A percentile compares a stretch with the other conserved stretches of the same genome.
Evolutionary conservation across 2,113 vertebrate species (phyloP).

Genomic region (Acrocephalus arundinaceus): DNA sequence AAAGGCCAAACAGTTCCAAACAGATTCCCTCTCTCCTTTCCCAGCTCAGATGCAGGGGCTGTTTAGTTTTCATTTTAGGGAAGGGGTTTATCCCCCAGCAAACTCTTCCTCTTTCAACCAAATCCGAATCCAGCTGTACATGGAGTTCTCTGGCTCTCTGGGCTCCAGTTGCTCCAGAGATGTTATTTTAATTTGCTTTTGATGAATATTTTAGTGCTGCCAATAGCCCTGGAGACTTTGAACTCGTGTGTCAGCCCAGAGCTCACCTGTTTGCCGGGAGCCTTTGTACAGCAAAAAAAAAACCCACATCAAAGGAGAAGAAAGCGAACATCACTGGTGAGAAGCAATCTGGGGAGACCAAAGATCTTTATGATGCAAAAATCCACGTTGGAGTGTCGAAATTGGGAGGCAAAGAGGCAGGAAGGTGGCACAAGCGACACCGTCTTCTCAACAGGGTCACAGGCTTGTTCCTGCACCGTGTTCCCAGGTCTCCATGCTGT

Average conservation of each 20-base stretch:
- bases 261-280: not conserved
- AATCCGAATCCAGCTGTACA: not conserved
- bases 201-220: slow-evolving; percentile 30
- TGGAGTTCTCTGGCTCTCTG: rapidly evolving
- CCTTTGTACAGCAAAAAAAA: not conserved
- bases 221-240: not conserved
- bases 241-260: not conserved
- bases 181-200: not conserved
- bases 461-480: not conserved
- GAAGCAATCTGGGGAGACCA: not conserved
- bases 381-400: rapidly evolving
- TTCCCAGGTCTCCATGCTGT: not conserved
- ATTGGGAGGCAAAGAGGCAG: rapidly evolving
- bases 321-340: rapidly evolving
- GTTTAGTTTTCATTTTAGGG: not conserved
- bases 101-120: not conserved
- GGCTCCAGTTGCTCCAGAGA: not conserved
- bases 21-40: not conserved
- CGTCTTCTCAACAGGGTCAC: not conserved
- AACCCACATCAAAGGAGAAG: not conserved
- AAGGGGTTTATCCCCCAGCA: not conserved
- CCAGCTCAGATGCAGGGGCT: not conserved
- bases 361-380: not conserved
- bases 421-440: not conserved
- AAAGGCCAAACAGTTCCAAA: not conserved